Conservation (phyloP, 2,888 invertebrate species). For the Dolichomitus sp. region DNA sequence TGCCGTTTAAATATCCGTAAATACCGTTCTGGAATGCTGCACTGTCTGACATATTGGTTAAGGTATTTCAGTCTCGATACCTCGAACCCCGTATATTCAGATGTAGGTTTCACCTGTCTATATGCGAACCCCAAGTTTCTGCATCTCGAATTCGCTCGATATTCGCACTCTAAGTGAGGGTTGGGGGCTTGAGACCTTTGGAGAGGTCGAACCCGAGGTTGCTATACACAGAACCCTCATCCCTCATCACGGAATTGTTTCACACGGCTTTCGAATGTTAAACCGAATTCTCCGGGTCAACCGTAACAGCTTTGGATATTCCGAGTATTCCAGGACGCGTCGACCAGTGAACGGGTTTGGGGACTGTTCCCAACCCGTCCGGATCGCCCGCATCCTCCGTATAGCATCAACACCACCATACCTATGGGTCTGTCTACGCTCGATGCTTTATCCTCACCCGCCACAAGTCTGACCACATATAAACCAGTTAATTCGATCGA, state of each 20-base stretch:
- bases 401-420: not conserved
- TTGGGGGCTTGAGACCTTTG: not conserved
- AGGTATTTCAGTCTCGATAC: conserved; percentile 36
- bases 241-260: conserved; percentile 54
- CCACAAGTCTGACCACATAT: conserved; percentile 15
- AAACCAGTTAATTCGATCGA: conserved; percentile 36
- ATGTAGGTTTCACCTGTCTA: conserved; percentile 11
- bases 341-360: conserved; percentile 14
- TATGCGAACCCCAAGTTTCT: conserved; percentile 18
- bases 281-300: conserved; percentile 73
- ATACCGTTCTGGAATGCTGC: not conserved
- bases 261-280: conserved; percentile 56
- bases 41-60: conserved; percentile 11
- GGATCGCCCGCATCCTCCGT: conserved; percentile 2
- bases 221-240: conserved; percentile 4
- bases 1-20: not conserved
- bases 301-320: conserved; percentile 78
- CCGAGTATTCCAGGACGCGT: conserved; percentile 72
- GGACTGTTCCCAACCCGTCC: conserved; percentile 5
- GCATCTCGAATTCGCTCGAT: conserved; percentile 57
- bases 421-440: not conserved
- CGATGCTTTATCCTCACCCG: conserved; percentile 5
- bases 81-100: conserved; percentile 8
- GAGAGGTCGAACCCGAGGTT: conserved; percentile 17
- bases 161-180: conserved; percentile 23